Percentiles rank a stretch among this genome's conserved stretches.
phyloP scores from a whole-genome alignment of 2,113 vertebrate species.

The Prinia subflava region DNA sequence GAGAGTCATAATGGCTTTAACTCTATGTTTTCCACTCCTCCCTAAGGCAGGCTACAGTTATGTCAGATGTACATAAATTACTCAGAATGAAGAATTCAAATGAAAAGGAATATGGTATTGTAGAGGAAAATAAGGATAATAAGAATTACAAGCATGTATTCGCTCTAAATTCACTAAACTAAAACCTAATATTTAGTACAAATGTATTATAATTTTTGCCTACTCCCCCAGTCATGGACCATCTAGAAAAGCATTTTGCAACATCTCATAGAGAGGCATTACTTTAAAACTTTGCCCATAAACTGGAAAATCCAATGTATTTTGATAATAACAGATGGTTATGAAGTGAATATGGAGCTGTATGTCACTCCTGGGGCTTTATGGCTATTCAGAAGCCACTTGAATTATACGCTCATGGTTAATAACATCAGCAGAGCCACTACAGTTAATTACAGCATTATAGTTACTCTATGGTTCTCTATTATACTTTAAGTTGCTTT shows the following conservation, averaged over 20 bases:
- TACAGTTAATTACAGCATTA: conserved; percentile 46
- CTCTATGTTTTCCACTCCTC: neutral
- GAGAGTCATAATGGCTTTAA: neutral
- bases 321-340: conserved; percentile 42
- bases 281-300: neutral
- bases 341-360: neutral
- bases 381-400: conserved; percentile 20
- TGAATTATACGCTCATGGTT: neutral
- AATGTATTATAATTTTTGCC: neutral
- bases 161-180: neutral
- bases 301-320: neutral
- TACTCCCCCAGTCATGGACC: neutral
- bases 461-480: conserved; percentile 2
- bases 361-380: conserved; percentile 21
- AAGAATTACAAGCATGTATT: neutral
- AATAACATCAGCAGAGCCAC: conserved; percentile 39
- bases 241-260: neutral
- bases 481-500: neutral
- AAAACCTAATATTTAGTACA: neutral
- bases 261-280: neutral
- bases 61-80: neutral
- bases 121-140: neutral
- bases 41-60: neutral
- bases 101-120: neutral
- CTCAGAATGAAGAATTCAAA: neutral